Base-by-base conservation (phyloP, 2,888 invertebrate genomes). In the Nebria salina region DNA sequence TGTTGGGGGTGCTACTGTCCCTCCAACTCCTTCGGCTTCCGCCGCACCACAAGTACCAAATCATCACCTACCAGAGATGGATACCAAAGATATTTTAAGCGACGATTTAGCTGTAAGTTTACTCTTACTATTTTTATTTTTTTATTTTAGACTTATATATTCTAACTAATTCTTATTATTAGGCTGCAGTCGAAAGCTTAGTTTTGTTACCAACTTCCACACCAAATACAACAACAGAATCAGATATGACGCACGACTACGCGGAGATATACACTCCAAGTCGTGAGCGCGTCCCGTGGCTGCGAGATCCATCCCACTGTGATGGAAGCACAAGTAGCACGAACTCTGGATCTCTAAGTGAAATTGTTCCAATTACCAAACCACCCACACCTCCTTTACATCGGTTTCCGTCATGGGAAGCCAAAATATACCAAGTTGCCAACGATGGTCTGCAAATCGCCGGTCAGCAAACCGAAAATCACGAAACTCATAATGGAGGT, bases 201-300 rank as follows among this genome's bases (percentile, higher is more conserved):
- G 91, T 91, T 54, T 90, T 91, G 13, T 81, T 90, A 76, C 84
- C 84, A 81, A 90, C 90, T 11, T 90, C 90, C 1, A 91, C 90
- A 13, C 93, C 93, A 54, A 70, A 70, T 70, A 93, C 93, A 83
- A 92, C 92, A 42, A 92, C 93, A 0, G 92, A 92, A 84, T 92
- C 92, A 1, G 94, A 94, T 84, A 90, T 91, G 81, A 93, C 95
- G 0, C 97, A 97, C 86, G 97, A 97, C 88, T 97, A 97, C 87
- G 97, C 97, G 0, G 97, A 97, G 90, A 97, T 97, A 83, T 97
- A 97, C 87, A 97, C 97, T 41, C 97, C 97, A 0, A 96, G 96
- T 85, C 93, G 96, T 87, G 97, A 89, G 81, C 87, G 88, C 84
- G 88, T 88, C 11, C 86, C 88, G 9, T 89, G 89, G 89, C 88